Conservation (phyloP, 64 coral and sea anemone genomes). For the Pocillopora verrucosa region DNA sequence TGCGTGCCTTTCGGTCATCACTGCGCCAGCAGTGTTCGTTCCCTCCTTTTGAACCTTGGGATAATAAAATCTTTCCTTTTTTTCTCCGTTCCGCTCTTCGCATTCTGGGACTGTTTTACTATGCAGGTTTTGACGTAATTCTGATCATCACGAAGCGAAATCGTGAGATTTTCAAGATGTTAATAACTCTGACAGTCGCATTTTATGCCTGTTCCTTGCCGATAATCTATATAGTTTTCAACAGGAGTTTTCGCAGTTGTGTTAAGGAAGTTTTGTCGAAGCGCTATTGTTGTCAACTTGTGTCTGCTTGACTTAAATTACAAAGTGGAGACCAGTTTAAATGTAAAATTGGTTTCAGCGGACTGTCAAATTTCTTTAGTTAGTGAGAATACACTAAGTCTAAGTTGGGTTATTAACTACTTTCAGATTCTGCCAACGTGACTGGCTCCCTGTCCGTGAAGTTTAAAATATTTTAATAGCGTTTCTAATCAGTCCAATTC, state of each 20-base stretch:
- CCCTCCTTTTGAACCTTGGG: neutral
- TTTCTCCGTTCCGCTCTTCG: too few species aligned
- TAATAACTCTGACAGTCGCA: constrained; percentile 1
- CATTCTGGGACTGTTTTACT: neutral
- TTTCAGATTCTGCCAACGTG: too few species aligned
- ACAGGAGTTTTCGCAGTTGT: neutral
- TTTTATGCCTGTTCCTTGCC: constrained; percentile 16
- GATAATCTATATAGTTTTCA: constrained; percentile 8
- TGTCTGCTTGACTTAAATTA: neutral
- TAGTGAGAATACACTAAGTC: too few species aligned
- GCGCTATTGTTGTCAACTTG: neutral
- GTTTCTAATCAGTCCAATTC: too few species aligned
- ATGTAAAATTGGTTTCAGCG: neutral
- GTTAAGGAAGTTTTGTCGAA: neutral
- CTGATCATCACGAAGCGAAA: neutral
- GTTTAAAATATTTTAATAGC: too few species aligned
- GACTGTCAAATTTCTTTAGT: neutral
- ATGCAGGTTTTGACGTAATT: constrained; percentile 12
- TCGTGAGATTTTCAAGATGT: constrained; percentile 15
- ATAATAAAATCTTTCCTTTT: neutral
- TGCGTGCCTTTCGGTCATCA: too few species aligned
- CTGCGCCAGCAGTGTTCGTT: too few species aligned
- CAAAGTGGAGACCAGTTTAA: neutral
- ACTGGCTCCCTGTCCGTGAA: too few species aligned
- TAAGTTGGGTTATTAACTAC: too few species aligned